Evolutionary conservation across 2,797 vertebrate species (phyloP).

Genomic region (Enteromius trimaculatus): DNA sequence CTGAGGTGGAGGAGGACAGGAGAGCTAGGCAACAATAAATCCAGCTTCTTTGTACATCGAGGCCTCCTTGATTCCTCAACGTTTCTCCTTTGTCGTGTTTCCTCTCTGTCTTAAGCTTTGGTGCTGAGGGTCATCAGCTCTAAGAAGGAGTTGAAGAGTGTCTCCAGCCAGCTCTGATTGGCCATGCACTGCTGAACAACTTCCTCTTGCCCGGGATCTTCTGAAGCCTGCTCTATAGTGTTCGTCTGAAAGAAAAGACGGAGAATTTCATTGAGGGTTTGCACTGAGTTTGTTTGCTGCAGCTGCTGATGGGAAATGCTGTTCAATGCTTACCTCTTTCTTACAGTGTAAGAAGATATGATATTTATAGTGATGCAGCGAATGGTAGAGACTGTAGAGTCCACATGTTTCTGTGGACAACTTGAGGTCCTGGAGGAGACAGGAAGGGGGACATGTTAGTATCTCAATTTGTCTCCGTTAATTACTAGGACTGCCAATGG

Average conservation of each 20-base stretch:
- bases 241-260: slow-evolving; percentile 78
- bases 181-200: slow-evolving; percentile 97
- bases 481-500: not conserved
- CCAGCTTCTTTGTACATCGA: slow-evolving; percentile 36
- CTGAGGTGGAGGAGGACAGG: slow-evolving; percentile 18
- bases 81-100: slow-evolving; percentile 31
- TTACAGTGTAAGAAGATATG: slow-evolving; percentile 96
- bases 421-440: slow-evolving; percentile 84
- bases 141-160: slow-evolving; percentile 91
- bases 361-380: slow-evolving; percentile 95
- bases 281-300: not conserved
- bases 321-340: slow-evolving; percentile 83
- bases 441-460: slow-evolving; percentile 18
- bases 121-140: slow-evolving; percentile 90
- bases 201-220: slow-evolving; percentile 94
- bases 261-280: slow-evolving; percentile 7
- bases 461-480: not conserved
- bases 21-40: slow-evolving; percentile 45
- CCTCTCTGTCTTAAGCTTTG: slow-evolving; percentile 69
- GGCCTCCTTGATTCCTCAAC: slow-evolving; percentile 7
- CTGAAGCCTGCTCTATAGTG: slow-evolving; percentile 89
- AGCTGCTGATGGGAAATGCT: not conserved
- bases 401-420: slow-evolving; percentile 87
- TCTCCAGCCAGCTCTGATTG: slow-evolving; percentile 93
- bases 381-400: slow-evolving; percentile 91